Evolutionary conservation across 2,113 vertebrate genomes (phyloP).

Genomic region (Amblyornis subalaris): DNA sequence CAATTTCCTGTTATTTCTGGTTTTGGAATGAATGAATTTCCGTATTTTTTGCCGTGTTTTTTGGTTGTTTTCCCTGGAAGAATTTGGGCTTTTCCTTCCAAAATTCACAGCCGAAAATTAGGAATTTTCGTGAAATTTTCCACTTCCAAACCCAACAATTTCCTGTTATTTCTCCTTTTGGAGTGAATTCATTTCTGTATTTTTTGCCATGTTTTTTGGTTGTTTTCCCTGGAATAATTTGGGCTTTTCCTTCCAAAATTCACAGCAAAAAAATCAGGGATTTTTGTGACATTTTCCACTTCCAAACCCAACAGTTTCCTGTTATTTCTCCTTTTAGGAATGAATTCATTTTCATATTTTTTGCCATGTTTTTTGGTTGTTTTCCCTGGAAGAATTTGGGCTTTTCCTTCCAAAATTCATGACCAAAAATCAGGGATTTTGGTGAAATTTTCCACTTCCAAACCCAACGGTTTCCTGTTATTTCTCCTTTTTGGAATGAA

Average conservation of each 20-base stretch:
- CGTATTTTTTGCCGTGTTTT: fast-evolving
- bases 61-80: neutral
- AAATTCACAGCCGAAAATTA: too few species aligned
- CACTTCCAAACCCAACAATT: neutral
- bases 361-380: fast-evolving
- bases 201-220: too few species aligned
- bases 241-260: neutral
- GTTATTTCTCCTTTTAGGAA: neutral
- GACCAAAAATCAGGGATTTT: too few species aligned
- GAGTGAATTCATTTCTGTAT: too few species aligned
- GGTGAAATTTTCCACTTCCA: neutral
- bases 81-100: neutral
- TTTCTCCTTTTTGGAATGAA: too few species aligned
- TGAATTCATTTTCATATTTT: neutral
- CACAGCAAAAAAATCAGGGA: neutral
- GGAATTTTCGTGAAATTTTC: neutral
- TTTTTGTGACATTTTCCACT: neutral
- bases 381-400: neutral
- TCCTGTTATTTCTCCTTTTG: too few species aligned
- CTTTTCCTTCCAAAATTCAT: too few species aligned
- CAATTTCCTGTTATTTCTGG: neutral
- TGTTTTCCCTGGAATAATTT: neutral
- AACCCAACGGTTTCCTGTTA: neutral
- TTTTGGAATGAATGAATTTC: neutral
- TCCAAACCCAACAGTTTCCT: neutral